Evolutionary conservation across 2,797 vertebrate species (phyloP).

Genomic region (Pseudomugil gertrudae): DNA sequence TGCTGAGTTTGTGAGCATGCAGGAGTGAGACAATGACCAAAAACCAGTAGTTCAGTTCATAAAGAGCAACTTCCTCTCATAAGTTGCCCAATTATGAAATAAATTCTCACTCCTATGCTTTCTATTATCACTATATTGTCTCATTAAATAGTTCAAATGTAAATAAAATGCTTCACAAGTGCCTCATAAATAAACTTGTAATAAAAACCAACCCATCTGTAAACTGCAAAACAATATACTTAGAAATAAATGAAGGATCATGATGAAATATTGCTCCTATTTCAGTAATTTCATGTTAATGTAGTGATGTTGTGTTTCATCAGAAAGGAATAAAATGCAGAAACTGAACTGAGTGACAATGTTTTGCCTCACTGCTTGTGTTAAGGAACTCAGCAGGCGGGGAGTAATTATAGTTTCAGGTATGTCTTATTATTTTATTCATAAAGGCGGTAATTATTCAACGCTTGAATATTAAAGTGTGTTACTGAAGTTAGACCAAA

Average conservation of each 20-base stretch:
- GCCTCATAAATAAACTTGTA: neutral
- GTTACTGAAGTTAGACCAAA: neutral
- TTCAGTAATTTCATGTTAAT: neutral
- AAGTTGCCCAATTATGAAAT: neutral
- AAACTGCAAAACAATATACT: neutral
- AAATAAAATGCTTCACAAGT: neutral
- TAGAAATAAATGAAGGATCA: neutral
- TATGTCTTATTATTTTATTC: neutral
- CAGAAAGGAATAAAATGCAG: no score
- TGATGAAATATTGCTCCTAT: neutral
- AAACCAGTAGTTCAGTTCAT: neutral
- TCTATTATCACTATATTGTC: neutral
- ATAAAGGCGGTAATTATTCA: neutral
- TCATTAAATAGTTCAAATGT: neutral
- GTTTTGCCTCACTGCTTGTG: neutral
- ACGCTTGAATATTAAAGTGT: neutral
- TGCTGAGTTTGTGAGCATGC: neutral
- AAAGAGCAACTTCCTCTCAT: neutral
- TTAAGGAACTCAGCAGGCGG: neutral
- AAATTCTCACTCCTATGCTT: neutral
- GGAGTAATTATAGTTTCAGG: neutral
- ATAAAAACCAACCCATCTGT: neutral
- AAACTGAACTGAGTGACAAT: neutral
- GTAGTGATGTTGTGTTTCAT: neutral
- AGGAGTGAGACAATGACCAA: no score